Conservation (phyloP, 2,113 vertebrate species). For the Riparia riparia region DNA sequence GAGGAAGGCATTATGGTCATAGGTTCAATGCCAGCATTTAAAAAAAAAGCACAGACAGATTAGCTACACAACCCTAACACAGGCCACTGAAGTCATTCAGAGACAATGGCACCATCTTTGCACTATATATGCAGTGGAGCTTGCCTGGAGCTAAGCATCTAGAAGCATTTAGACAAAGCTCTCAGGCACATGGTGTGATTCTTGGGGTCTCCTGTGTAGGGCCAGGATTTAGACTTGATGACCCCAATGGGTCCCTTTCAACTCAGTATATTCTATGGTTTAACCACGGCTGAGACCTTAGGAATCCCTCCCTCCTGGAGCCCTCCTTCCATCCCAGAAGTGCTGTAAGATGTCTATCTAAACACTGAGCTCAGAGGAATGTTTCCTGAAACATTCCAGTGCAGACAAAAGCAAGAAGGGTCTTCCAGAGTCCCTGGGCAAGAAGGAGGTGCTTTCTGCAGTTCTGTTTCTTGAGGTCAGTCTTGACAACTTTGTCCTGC, state of each 20-base stretch:
- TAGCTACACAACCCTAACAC: background rate
- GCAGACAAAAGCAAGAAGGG: background rate
- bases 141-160: background rate
- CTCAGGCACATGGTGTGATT: background rate
- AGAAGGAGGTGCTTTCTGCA: background rate
- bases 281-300: background rate
- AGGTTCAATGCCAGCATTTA: background rate
- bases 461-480: background rate
- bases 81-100: background rate
- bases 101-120: background rate
- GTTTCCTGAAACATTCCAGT: background rate
- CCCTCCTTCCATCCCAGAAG: background rate
- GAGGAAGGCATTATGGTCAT: background rate
- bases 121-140: background rate
- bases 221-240: background rate
- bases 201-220: accelerated
- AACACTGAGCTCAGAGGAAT: background rate
- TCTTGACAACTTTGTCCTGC: slow-evolving; percentile 3
- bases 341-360: background rate
- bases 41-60: background rate
- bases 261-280: background rate
- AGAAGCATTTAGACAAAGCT: background rate
- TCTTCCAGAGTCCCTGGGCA: background rate
- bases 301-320: background rate
- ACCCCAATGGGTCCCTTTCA: background rate